Evolutionary conservation across 2,113 vertebrate genomes (phyloP).

Genomic region (Takifugu bimaculatus): DNA sequence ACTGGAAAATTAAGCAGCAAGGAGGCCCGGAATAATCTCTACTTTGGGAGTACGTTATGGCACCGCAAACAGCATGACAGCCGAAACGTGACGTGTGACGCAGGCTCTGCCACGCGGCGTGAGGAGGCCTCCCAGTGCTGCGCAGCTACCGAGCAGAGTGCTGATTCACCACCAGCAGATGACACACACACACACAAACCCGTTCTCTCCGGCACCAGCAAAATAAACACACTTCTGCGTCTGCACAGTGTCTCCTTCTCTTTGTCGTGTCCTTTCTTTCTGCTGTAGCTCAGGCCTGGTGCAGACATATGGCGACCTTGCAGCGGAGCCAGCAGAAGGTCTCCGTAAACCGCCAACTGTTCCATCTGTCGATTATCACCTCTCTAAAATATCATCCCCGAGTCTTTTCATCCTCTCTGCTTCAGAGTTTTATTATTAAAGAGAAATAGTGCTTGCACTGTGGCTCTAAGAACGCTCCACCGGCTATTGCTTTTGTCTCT

Average conservation of each 20-base stretch:
- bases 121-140: slow-evolving; percentile 41
- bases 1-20: background rate
- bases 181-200: slow-evolving; percentile 11
- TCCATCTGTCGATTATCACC: slow-evolving; percentile 57
- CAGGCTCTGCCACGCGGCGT: slow-evolving; percentile 19
- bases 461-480: background rate
- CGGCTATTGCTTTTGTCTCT: background rate
- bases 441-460: background rate
- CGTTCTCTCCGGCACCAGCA: slow-evolving; percentile 12
- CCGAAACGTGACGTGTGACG: slow-evolving; percentile 16
- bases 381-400: slow-evolving; percentile 1
- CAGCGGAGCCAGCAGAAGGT: slow-evolving; percentile 37
- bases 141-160: slow-evolving; percentile 38
- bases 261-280: slow-evolving; percentile 18
- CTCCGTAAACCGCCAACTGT: slow-evolving; percentile 18
- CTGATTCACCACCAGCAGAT: slow-evolving; percentile 53
- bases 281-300: slow-evolving; percentile 4
- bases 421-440: background rate
- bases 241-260: slow-evolving; percentile 8
- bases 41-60: background rate
- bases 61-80: background rate
- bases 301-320: slow-evolving; percentile 29
- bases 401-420: slow-evolving; percentile 1
- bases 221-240: slow-evolving; percentile 15
- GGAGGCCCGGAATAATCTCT: background rate